A percentile compares a stretch with the other conserved stretches of the same genome.
Evolutionary conservation across 2,113 vertebrate species (phyloP).

Genomic region (Pontoporia blainvillei): DNA sequence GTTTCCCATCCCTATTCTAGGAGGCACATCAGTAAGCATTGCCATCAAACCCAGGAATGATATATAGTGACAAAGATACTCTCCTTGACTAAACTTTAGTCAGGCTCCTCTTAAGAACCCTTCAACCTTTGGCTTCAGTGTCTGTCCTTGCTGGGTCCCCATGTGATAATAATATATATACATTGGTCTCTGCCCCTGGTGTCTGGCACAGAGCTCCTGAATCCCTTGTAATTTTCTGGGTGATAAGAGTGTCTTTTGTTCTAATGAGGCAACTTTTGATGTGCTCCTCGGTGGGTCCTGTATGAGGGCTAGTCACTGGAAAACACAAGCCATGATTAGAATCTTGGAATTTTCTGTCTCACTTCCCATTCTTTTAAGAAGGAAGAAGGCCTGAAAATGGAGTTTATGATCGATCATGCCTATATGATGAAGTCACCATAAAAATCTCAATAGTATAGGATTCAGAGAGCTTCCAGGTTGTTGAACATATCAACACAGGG

Average conservation of each 20-base stretch:
- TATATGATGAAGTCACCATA: not conserved
- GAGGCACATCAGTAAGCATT: not conserved
- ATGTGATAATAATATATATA: not conserved
- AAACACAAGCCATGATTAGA: not conserved
- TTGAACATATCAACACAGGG: not conserved
- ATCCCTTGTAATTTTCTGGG: not conserved
- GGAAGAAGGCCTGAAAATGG: not conserved
- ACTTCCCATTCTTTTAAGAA: not conserved
- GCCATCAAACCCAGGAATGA: not conserved
- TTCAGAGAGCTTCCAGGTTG: not conserved
- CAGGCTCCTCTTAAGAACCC: not conserved
- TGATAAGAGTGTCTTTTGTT: not conserved
- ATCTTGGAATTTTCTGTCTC: not conserved
- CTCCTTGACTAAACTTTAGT: not conserved
- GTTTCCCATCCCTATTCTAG: not conserved
- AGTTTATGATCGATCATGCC: not conserved
- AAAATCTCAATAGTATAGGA: not conserved
- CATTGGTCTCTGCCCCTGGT: not conserved
- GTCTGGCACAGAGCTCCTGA: not conserved
- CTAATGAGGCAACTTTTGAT: not conserved
- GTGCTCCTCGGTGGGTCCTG: not conserved
- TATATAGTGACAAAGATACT: not conserved
- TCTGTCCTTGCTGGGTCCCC: accelerated
- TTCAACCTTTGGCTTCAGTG: not conserved
- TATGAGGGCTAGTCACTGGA: not conserved